Base-by-base conservation (phyloP, 2,888 invertebrate genomes). In the Operophtera brumata region DNA sequence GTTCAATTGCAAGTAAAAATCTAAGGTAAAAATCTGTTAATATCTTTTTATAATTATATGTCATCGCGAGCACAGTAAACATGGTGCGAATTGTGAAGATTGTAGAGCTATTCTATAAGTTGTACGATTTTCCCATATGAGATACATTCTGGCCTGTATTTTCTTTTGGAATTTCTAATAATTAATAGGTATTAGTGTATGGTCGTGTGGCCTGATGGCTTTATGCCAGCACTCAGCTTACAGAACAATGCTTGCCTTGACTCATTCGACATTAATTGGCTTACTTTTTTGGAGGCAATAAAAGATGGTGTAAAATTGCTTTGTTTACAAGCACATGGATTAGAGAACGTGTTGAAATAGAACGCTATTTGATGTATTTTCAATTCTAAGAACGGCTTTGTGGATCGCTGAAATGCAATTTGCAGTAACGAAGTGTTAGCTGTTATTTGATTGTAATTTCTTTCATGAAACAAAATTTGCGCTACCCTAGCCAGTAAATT, bases 221-320 rank as follows among this genome's bases (percentile, higher is more conserved):
- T 4, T 4, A 20, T 2, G 20, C 20, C 20, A 20, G 20, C 20
- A 20, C 80, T 85, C 85, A 85, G 60, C 62, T 71, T 70, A 65
- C 67, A 71, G 74, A 72, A 84, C 80, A 83, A 83, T 77, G 67
- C 71, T 63, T 62, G 65, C 67, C 66, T 75, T 75, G 82, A 80
- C 73, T 82, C 80, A 78, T 74, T 75, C 71, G 62, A 66, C 69
- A 73, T 78, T 82, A 82, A 83, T 80, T 82, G 75, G 77, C 68
- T 73, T 76, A 80, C 77, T 81, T 83, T 80, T 82, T 71, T 67
- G 72, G 64, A 66, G 61, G 78, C 74, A 77, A 80, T 83, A 80
- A 84, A 83, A 82, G 72, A 73, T 67, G 74, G 65, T 71, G 43
- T 64, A 72, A 76, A 72, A 69, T 65, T 71, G 70, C 59, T 62